phyloP scores from a whole-genome alignment of 2,888 invertebrate species.

The Kuschelorhynchus macadamiae region DNA sequence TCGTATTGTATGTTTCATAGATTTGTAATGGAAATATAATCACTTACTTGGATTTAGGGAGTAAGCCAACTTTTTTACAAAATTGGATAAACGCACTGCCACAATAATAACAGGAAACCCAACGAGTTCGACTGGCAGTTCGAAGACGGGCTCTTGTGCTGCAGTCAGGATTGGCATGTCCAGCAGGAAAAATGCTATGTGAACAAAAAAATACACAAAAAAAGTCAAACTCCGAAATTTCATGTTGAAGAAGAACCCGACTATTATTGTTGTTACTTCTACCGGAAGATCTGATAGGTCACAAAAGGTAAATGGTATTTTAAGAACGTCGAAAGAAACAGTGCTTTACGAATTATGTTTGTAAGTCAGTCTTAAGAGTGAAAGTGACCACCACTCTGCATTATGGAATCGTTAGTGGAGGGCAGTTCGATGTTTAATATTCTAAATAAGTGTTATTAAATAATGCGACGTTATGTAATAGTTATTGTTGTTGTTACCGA shows the following conservation, averaged over 20 bases:
- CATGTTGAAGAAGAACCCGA: constrained; percentile 53
- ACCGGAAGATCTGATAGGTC: constrained; percentile 39
- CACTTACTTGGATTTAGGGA: constrained; percentile 85
- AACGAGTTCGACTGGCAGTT: constrained; percentile 86
- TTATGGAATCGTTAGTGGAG: constrained; percentile 44
- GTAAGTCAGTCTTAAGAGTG: constrained; percentile 60
- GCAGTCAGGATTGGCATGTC: constrained; percentile 49
- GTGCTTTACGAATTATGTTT: constrained; percentile 43
- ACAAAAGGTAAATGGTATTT: constrained; percentile 42
- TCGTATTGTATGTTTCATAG: neutral
- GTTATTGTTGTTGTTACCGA: constrained; percentile 3
- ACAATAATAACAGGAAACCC: constrained; percentile 88
- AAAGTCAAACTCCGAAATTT: constrained; percentile 53
- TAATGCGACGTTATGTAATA: constrained; percentile 42
- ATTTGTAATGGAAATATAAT: too few species aligned
- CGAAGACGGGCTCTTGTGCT: constrained; percentile 72
- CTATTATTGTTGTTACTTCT: neutral
- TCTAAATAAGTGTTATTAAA: constrained; percentile 43
- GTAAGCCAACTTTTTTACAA: constrained; percentile 86
- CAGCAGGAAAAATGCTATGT: constrained; percentile 32
- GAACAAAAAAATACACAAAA: constrained; percentile 39
- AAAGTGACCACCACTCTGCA: constrained; percentile 65
- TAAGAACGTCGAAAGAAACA: constrained; percentile 43
- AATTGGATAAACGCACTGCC: constrained; percentile 84
- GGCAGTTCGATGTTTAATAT: constrained; percentile 46